A percentile compares a stretch with the other conserved stretches of the same genome.
These are phyloP conservation scores for Lepus timidus DNA, from an alignment of 2,113 vertebrate species.

Conservation along the genomic window DNA sequence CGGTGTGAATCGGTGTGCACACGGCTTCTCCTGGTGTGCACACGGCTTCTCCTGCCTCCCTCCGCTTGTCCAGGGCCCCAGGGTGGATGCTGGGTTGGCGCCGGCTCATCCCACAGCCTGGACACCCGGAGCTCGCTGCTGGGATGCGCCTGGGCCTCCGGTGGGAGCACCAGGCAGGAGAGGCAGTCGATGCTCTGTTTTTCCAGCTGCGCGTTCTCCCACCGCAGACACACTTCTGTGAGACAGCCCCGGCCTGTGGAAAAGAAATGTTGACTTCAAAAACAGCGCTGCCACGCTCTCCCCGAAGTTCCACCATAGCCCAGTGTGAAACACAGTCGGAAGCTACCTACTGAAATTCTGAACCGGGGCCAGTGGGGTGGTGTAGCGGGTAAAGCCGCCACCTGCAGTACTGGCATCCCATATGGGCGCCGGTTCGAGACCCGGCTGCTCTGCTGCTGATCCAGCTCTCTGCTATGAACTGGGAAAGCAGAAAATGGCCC, in stretches of 20 bases:
- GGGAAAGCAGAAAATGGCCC: no score
- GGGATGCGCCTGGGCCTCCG: neutral
- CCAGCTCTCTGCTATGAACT: no score
- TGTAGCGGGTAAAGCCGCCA: no score
- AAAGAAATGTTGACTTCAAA: neutral
- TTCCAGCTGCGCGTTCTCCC: neutral
- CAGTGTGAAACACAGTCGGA: neutral
- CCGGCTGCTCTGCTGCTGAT: no score
- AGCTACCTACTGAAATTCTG: neutral
- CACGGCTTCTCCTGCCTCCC: neutral
- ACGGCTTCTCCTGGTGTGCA: neutral
- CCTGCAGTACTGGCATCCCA: no score
- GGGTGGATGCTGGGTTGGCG: neutral
- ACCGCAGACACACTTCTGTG: neutral
- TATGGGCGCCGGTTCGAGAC: no score
- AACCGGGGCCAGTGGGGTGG: neutral
- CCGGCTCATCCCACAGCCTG: rapidly evolving
- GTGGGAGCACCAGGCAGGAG: neutral
- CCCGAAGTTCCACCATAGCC: neutral
- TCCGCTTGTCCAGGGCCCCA: neutral
- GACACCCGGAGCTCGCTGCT: neutral
- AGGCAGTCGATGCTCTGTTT: rapidly evolving
- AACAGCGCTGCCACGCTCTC: neutral
- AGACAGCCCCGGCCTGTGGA: neutral
- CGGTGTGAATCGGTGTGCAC: rapidly evolving